Evolutionary conservation across 2,113 vertebrate species (phyloP), one percentile per base, ranked within the genome.

Genomic region (Cisticola juncidis): DNA sequence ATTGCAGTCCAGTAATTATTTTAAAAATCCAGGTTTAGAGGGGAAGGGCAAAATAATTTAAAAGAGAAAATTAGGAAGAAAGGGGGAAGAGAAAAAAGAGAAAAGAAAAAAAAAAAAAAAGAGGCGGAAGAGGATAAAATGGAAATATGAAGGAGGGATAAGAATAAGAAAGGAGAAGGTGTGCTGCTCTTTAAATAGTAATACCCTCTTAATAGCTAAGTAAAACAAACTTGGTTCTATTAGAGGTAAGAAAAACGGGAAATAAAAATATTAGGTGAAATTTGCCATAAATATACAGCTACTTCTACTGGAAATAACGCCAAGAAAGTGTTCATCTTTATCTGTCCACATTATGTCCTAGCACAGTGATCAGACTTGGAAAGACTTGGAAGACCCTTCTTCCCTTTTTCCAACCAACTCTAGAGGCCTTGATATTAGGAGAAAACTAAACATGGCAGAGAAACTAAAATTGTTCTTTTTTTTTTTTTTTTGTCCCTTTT

Each of bases 271-370:
- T 48, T 71, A 48, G 2, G 10, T 56, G 24, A 5, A 66, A 92
- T 82, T 38, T 50, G 2, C 3, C 45, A 82, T 65, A 58, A 76
- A 57, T 35, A 3, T 42, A 3, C 11, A 53, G 40, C 4, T 45
- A 4, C 2, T 45, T 44, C 12, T 0, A 0, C 7, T 65, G 23
- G 19, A 69, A 54, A 65, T 36, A 57, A 3, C 9, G 71, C 26
- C 14, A 71, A 51, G 5, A 15, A 61, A 29, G 1, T 16, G 9
- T 61, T 82, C 1, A 1, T 31, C 7, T 69, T 87, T 56, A 20
- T 8, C 31, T 58, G 20, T 12, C 42, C 15, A 11, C 7, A 12
- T 35, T 80, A 40, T 64, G 11, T 35, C 47, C 18, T 48, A 61
- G 17, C 9, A 48, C 2, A 38, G 5, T 4, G 2, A 12, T 48